Percentiles rank a stretch among this genome's conserved stretches.
These are phyloP conservation scores for Atrina japonica DNA, from an alignment of 2,888 invertebrate species.

Conservation along the genomic window DNA sequence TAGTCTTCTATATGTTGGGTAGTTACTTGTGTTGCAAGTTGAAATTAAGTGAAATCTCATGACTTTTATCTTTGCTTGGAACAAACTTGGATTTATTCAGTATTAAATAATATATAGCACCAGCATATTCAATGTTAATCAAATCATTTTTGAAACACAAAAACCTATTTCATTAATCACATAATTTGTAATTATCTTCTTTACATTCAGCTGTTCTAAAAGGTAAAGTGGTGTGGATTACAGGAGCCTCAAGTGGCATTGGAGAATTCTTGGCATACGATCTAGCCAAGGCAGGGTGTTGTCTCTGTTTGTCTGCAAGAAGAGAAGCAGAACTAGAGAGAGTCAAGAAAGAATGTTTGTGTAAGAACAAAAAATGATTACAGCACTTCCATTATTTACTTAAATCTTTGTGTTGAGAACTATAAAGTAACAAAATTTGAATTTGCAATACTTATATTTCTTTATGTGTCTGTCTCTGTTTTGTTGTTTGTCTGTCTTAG, in stretches of 20 bases:
- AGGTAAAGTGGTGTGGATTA: conserved; percentile 91
- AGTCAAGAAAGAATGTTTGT: conserved; percentile 65
- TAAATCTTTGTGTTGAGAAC: background rate
- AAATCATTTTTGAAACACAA: no score
- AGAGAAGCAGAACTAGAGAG: conserved; percentile 63
- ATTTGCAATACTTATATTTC: no score
- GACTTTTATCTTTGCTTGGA: no score
- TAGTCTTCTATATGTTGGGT: no score
- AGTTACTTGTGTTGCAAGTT: no score
- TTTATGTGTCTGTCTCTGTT: background rate
- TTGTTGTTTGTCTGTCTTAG: background rate
- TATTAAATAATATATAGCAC: no score
- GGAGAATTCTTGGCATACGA: conserved; percentile 88
- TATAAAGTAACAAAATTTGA: background rate
- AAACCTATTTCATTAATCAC: no score
- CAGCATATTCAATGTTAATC: no score
- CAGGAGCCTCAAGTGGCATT: conserved; percentile 92
- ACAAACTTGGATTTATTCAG: no score
- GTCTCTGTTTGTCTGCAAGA: conserved; percentile 66
- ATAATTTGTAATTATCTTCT: no score
- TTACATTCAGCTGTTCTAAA: conserved; percentile 81
- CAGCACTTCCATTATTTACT: background rate
- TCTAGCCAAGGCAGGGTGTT: conserved; percentile 65
- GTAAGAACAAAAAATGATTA: conserved; percentile 48
- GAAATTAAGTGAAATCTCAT: no score